Evolutionary conservation across 2,888 invertebrate species (phyloP).

Genomic region (Pristionchus maxplancki): DNA sequence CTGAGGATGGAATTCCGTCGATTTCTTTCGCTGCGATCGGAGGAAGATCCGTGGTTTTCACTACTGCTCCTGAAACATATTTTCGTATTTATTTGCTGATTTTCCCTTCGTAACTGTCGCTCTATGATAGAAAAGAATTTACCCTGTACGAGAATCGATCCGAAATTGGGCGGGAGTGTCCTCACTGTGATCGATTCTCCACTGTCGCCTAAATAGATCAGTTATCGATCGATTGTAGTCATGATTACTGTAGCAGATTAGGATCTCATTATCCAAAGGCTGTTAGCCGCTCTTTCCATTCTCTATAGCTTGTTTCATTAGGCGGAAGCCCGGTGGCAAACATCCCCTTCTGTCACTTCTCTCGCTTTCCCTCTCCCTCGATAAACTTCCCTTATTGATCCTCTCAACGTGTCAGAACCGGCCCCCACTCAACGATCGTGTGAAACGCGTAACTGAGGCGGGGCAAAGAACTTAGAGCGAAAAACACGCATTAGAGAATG

Average conservation of each 20-base stretch:
- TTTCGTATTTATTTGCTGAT: background rate
- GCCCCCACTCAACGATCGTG: slow-evolving; percentile 1
- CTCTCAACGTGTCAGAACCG: slow-evolving; percentile 42
- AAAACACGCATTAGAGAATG: background rate
- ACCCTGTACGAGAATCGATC: slow-evolving; percentile 7
- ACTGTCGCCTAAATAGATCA: background rate
- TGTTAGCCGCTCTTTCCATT: slow-evolving; percentile 8
- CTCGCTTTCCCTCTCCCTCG: background rate
- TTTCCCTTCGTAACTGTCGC: too few species aligned
- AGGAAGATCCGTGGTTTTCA: background rate
- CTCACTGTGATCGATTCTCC: slow-evolving; percentile 42
- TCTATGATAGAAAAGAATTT: too few species aligned
- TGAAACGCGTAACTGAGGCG: slow-evolving; percentile 14
- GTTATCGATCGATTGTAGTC: slow-evolving; percentile 4
- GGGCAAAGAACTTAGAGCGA: background rate
- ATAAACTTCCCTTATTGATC: slow-evolving; percentile 37
- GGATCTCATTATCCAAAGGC: background rate
- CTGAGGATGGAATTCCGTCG: background rate
- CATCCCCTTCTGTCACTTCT: background rate
- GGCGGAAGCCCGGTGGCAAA: background rate
- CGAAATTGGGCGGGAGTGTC: slow-evolving; percentile 50
- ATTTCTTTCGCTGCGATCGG: background rate
- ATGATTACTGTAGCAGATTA: background rate
- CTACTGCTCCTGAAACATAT: background rate
- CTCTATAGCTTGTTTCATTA: slow-evolving; percentile 46